Conservation (phyloP, 2,888 invertebrate genomes). For the Eristalis pertinax region DNA sequence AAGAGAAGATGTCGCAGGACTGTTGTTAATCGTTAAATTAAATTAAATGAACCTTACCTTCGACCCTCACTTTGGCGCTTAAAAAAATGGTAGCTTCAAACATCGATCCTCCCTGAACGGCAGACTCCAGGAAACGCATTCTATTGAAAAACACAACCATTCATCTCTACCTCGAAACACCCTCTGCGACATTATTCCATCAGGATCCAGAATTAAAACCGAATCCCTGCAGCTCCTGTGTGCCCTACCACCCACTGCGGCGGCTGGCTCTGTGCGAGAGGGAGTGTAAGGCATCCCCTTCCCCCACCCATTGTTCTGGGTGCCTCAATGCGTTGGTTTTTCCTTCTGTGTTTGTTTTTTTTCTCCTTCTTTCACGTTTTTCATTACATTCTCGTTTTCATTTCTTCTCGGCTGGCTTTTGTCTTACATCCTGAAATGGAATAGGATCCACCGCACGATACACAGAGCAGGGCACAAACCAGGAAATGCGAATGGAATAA, state of each 20-base stretch:
- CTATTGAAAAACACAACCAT: too few relatives aligned
- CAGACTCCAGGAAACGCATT: too few relatives aligned
- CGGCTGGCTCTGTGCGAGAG: not conserved
- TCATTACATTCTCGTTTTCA: conserved; percentile 17
- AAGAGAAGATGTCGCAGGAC: too few relatives aligned
- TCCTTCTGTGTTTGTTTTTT: conserved; percentile 7
- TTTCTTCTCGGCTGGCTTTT: conserved; percentile 25
- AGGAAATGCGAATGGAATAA: not conserved
- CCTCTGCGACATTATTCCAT: conserved; percentile 23
- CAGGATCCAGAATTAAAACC: conserved; percentile 1
- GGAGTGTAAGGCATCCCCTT: not conserved
- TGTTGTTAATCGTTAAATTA: too few relatives aligned
- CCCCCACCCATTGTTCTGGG: conserved; percentile 1
- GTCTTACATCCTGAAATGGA: conserved; percentile 18
- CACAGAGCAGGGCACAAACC: not conserved
- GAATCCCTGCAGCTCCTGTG: not conserved
- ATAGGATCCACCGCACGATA: conserved; percentile 21
- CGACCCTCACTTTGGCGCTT: too few relatives aligned
- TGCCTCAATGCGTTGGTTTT: not conserved
- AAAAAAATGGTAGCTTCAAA: too few relatives aligned
- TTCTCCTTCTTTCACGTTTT: conserved; percentile 3
- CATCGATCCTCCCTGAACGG: too few relatives aligned
- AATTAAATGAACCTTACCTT: too few relatives aligned
- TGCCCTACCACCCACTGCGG: not conserved
- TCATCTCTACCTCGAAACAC: not conserved